These are phyloP conservation scores for Noctua fimbriata DNA, from an alignment of 2,888 invertebrate species.

Conservation along the genomic window DNA sequence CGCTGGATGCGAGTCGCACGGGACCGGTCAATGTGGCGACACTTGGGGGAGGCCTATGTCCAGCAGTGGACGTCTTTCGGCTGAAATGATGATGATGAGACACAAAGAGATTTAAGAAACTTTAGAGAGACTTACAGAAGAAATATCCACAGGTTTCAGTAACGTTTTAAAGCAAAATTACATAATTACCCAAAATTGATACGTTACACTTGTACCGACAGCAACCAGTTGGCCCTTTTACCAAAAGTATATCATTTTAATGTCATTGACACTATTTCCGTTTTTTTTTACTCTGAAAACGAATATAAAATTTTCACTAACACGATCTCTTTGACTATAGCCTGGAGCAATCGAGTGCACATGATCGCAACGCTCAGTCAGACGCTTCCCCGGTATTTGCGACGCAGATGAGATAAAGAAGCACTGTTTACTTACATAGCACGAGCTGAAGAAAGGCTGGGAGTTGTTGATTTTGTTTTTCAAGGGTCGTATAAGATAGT, in stretches of 20 bases:
- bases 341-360: constrained; percentile 59
- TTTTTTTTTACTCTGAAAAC: background rate
- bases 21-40: too few species aligned
- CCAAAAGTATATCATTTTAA: background rate
- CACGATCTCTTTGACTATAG: constrained; percentile 36
- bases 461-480: constrained; percentile 4
- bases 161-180: background rate
- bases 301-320: background rate
- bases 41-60: too few species aligned
- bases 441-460: constrained; percentile 23
- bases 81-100: too few species aligned
- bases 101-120: background rate
- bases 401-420: constrained; percentile 62
- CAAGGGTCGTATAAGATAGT: background rate
- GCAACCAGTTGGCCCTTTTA: too few species aligned
- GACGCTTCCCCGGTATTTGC: constrained; percentile 50
- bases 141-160: background rate
- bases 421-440: constrained; percentile 44
- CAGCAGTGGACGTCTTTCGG: too few species aligned
- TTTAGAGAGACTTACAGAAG: background rate
- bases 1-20: too few species aligned
- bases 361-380: constrained; percentile 58
- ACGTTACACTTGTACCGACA: background rate
- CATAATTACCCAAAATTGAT: background rate
- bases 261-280: background rate